These are phyloP conservation scores for Esox lucius DNA, from an alignment of 2,797 vertebrate genomes.

Conservation along the genomic window DNA sequence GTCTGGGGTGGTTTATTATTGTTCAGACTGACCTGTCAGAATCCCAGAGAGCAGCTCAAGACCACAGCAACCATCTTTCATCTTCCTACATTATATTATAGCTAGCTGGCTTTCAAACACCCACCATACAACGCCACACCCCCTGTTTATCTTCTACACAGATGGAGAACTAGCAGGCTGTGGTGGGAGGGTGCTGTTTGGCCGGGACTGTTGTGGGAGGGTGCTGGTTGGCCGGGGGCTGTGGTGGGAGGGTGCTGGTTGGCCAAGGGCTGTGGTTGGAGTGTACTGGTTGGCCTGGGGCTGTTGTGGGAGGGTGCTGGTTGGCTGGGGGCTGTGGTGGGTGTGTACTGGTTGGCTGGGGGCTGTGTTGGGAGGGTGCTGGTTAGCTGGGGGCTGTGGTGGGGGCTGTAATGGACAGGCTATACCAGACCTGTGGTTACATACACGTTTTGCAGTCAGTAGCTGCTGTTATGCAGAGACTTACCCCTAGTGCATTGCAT, in stretches of 20 bases:
- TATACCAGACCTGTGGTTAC: no score
- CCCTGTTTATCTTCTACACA: constrained; percentile 62
- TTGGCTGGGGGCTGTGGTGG: constrained; percentile 9
- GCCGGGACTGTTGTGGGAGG: constrained; percentile 28
- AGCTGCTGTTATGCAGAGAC: no score
- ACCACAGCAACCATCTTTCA: constrained; percentile 69
- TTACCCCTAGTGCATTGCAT: neutral
- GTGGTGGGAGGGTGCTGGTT: constrained; percentile 15
- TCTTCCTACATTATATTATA: constrained; percentile 65
- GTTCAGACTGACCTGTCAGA: constrained; percentile 65
- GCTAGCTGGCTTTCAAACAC: constrained; percentile 54
- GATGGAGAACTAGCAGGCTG: neutral
- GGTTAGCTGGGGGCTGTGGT: constrained; percentile 1
- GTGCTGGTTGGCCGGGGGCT: constrained; percentile 14
- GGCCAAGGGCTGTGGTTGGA: constrained; percentile 10
- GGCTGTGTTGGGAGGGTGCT: constrained; percentile 25
- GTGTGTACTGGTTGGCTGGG: neutral
- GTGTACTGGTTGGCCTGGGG: constrained; percentile 4
- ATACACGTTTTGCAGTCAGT: no score
- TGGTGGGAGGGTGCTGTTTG: constrained; percentile 4
- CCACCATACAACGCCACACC: constrained; percentile 48
- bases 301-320: constrained; percentile 22
- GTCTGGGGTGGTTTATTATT: constrained; percentile 65
- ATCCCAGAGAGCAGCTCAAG: constrained; percentile 64
- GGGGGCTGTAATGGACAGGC: constrained; percentile 3